Evolutionary conservation across 2,113 vertebrate genomes (phyloP).

Genomic region (Prunella himalayana): DNA sequence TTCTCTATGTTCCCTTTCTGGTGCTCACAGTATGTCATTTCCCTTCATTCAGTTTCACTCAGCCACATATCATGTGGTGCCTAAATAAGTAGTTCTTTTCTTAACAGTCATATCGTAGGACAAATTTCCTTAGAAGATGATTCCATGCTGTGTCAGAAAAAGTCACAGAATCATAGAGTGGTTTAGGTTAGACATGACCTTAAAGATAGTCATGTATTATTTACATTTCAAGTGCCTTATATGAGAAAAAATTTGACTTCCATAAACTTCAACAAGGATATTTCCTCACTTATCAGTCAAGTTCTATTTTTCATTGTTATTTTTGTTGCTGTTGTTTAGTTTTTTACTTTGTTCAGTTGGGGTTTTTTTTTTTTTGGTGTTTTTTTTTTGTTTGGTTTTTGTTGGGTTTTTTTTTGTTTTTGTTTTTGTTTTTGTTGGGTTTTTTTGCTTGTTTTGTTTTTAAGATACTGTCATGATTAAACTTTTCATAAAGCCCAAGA

Average conservation of each 20-base stretch:
- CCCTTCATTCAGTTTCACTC: neutral
- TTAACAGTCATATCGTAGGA: neutral
- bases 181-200: neutral
- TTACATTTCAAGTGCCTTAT: neutral
- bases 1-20: neutral
- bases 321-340: neutral
- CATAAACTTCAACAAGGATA: neutral
- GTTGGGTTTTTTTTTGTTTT: accelerated
- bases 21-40: neutral
- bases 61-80: neutral
- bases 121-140: neutral
- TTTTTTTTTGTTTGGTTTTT: neutral
- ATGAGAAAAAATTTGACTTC: neutral
- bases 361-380: neutral
- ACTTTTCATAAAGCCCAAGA: neutral
- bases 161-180: neutral
- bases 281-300: neutral
- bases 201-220: neutral
- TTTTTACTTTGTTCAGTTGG: neutral
- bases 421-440: neutral
- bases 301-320: neutral
- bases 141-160: neutral
- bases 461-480: neutral
- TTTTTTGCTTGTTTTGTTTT: neutral
- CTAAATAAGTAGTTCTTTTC: neutral